Evolutionary conservation across 2,888 invertebrate genomes (phyloP).

Genomic region (Argyresthia goedartella): DNA sequence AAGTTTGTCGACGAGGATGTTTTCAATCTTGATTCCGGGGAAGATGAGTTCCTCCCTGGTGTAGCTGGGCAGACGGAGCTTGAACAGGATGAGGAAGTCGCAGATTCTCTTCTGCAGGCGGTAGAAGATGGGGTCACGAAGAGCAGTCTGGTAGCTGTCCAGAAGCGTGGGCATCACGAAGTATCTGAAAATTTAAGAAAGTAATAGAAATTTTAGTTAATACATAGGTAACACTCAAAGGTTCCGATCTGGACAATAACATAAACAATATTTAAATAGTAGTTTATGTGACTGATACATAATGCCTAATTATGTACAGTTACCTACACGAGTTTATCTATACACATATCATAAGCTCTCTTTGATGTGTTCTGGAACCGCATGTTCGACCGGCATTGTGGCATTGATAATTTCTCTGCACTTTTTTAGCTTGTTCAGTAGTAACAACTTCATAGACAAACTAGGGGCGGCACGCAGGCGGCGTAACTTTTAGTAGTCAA

Average conservation of each 20-base stretch:
- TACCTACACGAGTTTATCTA: too few relatives aligned
- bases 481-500: too few relatives aligned
- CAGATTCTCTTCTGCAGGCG: constrained; percentile 74
- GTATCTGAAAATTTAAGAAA: constrained; percentile 38
- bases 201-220: not conserved
- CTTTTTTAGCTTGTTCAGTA: too few relatives aligned
- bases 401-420: too few relatives aligned
- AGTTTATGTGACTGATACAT: too few relatives aligned
- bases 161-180: constrained; percentile 70
- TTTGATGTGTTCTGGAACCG: too few relatives aligned
- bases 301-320: too few relatives aligned
- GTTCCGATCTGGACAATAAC: not conserved
- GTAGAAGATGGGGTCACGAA: constrained; percentile 82
- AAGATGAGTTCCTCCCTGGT: constrained; percentile 72
- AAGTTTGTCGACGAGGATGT: constrained; percentile 74
- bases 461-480: too few relatives aligned
- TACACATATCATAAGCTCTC: too few relatives aligned
- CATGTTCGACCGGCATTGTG: too few relatives aligned
- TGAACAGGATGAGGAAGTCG: constrained; percentile 70
- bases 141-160: constrained; percentile 74
- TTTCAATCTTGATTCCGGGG: constrained; percentile 75
- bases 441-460: too few relatives aligned
- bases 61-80: constrained; percentile 72
- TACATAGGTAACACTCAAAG: not conserved
- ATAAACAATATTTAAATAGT: too few relatives aligned